phyloP scores from a whole-genome alignment of 1,140 invertebrate species.

The Rhagoletis pomonella region DNA sequence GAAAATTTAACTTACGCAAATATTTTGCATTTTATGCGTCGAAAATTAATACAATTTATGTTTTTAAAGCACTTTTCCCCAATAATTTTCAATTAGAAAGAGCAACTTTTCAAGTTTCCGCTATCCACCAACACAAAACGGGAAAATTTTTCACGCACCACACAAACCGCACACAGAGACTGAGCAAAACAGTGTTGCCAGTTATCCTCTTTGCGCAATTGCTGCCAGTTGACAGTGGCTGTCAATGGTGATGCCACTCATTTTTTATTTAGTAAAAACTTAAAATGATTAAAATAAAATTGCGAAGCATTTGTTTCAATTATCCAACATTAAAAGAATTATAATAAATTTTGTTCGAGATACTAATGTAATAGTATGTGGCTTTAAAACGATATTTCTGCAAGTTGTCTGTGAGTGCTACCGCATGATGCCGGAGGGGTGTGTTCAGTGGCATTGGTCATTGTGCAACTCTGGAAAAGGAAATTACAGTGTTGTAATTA shows the following conservation, averaged over 20 bases:
- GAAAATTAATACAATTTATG: background rate
- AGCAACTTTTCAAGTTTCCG: constrained; percentile 29
- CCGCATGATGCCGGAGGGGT: too few species aligned
- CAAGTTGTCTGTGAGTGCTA: too few species aligned
- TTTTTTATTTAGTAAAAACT: background rate
- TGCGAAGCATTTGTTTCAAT: background rate
- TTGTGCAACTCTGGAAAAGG: too few species aligned
- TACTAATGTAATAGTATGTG: too few species aligned
- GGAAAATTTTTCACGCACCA: constrained; percentile 47
- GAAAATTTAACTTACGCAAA: background rate
- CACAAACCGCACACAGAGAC: constrained; percentile 43
- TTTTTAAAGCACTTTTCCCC: background rate
- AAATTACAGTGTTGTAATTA: too few species aligned
- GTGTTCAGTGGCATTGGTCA: too few species aligned
- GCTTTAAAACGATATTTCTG: too few species aligned
- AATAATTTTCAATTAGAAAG: background rate
- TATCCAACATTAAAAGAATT: too few species aligned
- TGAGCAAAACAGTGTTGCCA: constrained; percentile 47
- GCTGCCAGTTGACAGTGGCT: background rate
- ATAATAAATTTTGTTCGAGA: too few species aligned
- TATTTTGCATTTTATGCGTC: background rate
- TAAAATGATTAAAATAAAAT: background rate
- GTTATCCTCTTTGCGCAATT: too few species aligned
- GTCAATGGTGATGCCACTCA: background rate
- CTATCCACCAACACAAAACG: constrained; percentile 36